These are phyloP conservation scores for Drosophila aff. DNA, from an alignment of 1,140 invertebrate genomes.

Conservation along the genomic window DNA sequence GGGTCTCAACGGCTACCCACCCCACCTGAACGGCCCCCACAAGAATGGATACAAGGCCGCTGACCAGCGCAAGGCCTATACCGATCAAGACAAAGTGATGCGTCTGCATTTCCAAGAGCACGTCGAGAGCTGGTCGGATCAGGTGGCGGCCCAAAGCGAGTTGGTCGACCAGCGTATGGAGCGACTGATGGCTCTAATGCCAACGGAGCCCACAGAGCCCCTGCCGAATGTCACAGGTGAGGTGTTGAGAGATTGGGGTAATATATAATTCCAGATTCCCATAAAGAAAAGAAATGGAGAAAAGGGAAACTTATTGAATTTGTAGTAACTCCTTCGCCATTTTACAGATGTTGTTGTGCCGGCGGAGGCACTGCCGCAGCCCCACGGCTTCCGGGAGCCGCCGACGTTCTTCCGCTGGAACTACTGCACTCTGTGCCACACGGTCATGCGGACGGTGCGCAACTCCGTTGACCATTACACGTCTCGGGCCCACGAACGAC, in stretches of 20 bases:
- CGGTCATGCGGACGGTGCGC: conserved; percentile 51
- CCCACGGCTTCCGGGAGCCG: conserved; percentile 30
- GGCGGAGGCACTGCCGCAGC: neutral
- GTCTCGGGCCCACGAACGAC: conserved; percentile 85
- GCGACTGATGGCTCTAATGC: neutral
- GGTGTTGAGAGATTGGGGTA: neutral
- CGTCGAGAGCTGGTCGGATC: neutral
- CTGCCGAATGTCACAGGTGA: conserved; percentile 20
- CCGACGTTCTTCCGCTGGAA: conserved; percentile 62
- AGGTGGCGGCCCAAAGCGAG: neutral
- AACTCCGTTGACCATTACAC: conserved; percentile 85
- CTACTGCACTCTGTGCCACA: conserved; percentile 57
- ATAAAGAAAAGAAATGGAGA: neutral
- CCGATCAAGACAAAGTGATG: conserved; percentile 23
- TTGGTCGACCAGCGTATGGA: neutral
- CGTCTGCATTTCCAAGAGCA: neutral
- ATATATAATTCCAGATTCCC: neutral
- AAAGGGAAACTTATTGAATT: neutral
- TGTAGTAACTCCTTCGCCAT: neutral
- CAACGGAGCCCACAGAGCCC: neutral
- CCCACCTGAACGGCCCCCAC: neutral
- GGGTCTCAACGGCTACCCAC: no score
- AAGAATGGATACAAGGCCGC: conserved; percentile 9
- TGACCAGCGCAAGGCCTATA: conserved; percentile 6
- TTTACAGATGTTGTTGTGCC: conserved; percentile 1